Percentiles rank a stretch among this genome's conserved stretches.
Evolutionary conservation across 2,113 vertebrate species (phyloP).

Genomic region (Catharus minimus): DNA sequence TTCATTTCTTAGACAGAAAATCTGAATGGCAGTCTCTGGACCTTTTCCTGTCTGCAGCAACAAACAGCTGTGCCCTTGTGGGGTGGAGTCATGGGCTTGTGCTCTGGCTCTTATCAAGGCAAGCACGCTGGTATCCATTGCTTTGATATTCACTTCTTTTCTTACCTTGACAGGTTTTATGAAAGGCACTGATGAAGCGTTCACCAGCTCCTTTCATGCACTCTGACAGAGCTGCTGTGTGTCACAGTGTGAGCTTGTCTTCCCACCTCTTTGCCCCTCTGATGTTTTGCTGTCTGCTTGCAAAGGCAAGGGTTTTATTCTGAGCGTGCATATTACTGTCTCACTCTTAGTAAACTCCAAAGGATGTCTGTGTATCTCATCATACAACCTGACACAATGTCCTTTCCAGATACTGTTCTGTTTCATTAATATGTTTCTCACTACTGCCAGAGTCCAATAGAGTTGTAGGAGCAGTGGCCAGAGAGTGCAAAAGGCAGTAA

Average conservation of each 20-base stretch:
- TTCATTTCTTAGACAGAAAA: neutral
- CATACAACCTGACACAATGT: slow-evolving; percentile 6
- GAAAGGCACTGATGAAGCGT: neutral
- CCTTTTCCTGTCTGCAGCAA: neutral
- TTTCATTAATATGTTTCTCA: slow-evolving; percentile 41
- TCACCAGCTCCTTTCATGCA: neutral
- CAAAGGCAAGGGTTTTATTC: slow-evolving; percentile 9
- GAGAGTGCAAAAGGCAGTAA: slow-evolving; percentile 6
- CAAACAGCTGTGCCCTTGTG: neutral
- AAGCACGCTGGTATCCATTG: fast-evolving
- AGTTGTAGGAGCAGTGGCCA: neutral
- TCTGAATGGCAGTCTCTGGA: neutral
- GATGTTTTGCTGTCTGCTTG: slow-evolving; percentile 3
- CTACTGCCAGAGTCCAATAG: neutral
- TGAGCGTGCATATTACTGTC: neutral
- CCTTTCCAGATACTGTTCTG: neutral
- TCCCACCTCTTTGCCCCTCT: slow-evolving; percentile 2
- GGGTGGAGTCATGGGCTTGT: neutral
- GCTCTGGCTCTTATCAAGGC: neutral
- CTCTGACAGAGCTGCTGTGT: neutral
- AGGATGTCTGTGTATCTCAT: slow-evolving; percentile 25
- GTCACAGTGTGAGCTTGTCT: slow-evolving; percentile 1
- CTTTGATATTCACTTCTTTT: neutral
- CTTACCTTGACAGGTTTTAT: slow-evolving; percentile 9
- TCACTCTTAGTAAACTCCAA: neutral